These are phyloP conservation scores for Drosophila austrosaltans DNA, from an alignment of 2,888 invertebrate species.

Conservation along the genomic window DNA sequence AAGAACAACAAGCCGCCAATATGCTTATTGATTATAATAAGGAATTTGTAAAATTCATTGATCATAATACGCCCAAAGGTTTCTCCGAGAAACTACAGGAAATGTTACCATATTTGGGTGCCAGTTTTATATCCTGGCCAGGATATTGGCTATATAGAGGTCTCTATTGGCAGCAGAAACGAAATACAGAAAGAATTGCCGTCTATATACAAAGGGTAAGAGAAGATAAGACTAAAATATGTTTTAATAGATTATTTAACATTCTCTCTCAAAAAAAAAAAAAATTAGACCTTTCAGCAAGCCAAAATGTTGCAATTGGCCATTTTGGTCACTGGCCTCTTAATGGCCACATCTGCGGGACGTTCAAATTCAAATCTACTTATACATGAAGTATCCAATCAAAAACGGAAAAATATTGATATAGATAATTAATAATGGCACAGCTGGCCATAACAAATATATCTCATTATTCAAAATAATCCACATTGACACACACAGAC, in stretches of 20 bases:
- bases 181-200: conserved; percentile 45
- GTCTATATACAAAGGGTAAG: conserved; percentile 66
- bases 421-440: not conserved
- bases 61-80: conserved; percentile 61
- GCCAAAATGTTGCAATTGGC: conserved; percentile 73
- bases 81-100: conserved; percentile 56
- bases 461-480: not conserved
- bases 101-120: conserved; percentile 60
- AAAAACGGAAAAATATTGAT: not conserved
- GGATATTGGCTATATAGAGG: conserved; percentile 70
- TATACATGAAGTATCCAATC: conserved; percentile 34
- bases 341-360: conserved; percentile 37
- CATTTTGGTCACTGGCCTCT: conserved; percentile 59
- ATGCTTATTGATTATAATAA: conserved; percentile 40
- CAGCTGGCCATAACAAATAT: not conserved
- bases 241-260: no score
- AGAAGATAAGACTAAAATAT: not conserved
- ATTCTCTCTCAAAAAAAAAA: no score
- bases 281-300: conserved; percentile 67
- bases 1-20: not conserved
- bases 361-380: not conserved
- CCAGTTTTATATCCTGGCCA: conserved; percentile 69
- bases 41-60: conserved; percentile 62
- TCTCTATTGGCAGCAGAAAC: conserved; percentile 58
- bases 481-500: no score